phyloP scores from a whole-genome alignment of 2,888 invertebrate genomes.

The Toxonevra muliebris region DNA sequence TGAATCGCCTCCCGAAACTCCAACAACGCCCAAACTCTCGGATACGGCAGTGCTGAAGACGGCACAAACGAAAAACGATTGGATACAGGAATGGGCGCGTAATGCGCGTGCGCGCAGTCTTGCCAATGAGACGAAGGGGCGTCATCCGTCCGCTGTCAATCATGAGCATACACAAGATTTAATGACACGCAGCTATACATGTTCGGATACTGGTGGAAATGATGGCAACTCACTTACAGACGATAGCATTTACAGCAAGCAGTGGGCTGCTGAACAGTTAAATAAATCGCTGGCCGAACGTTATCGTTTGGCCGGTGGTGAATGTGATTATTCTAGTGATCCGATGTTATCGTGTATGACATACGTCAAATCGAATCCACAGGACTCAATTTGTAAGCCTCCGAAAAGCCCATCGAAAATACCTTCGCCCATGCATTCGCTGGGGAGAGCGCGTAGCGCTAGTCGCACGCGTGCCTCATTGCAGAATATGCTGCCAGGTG shows the following conservation, averaged over 20 bases:
- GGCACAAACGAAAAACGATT: slow-evolving; percentile 65
- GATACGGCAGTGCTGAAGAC: slow-evolving; percentile 59
- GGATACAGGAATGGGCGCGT: slow-evolving; percentile 75
- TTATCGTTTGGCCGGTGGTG: slow-evolving; percentile 57
- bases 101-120: slow-evolving; percentile 67
- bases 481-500: slow-evolving; percentile 48
- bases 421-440: slow-evolving; percentile 79
- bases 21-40: slow-evolving; percentile 47
- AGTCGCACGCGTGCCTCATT: slow-evolving; percentile 63
- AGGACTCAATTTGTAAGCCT: slow-evolving; percentile 48
- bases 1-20: slow-evolving; percentile 54
- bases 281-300: slow-evolving; percentile 57
- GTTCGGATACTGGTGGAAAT: slow-evolving; percentile 47
- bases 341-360: slow-evolving; percentile 52
- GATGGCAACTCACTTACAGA: slow-evolving; percentile 57
- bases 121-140: slow-evolving; percentile 49
- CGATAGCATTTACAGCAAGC: slow-evolving; percentile 55
- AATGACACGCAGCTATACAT: slow-evolving; percentile 65
- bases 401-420: slow-evolving; percentile 75
- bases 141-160: slow-evolving; percentile 32
- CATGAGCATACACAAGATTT: slow-evolving; percentile 44
- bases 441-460: slow-evolving; percentile 67
- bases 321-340: slow-evolving; percentile 63
- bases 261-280: slow-evolving; percentile 50
- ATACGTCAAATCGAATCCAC: slow-evolving; percentile 25